Percentiles rank a stretch among this genome's conserved stretches.
phyloP scores from a whole-genome alignment of 2,113 vertebrate species.

The Festucalex cinctus region DNA sequence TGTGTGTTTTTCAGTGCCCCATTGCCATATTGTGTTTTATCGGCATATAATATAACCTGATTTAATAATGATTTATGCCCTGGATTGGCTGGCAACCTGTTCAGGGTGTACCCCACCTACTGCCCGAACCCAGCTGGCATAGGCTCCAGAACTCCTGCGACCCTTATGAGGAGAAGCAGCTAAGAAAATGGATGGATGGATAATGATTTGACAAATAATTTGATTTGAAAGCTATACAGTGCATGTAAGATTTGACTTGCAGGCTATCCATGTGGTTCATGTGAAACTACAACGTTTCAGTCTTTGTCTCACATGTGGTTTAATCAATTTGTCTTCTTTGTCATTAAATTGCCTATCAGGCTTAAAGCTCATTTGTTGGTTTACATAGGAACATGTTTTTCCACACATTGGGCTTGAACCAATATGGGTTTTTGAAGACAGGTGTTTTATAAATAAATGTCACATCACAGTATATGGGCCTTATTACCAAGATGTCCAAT shows the following conservation, averaged over 20 bases:
- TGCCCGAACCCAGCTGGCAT: no score
- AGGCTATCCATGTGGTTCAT: conserved; percentile 73
- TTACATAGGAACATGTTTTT: conserved; percentile 20
- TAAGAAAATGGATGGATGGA: no score
- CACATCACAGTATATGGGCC: background rate
- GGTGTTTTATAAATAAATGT: background rate
- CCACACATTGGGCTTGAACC: conserved; percentile 32
- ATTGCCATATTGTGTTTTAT: no score
- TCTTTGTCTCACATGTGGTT: conserved; percentile 55
- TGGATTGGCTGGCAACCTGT: no score
- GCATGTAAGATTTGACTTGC: conserved; percentile 17
- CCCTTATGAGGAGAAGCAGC: no score
- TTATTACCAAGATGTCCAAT: background rate
- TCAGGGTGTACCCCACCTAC: no score
- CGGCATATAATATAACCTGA: no score
- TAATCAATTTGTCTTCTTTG: conserved; percentile 67
- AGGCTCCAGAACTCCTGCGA: no score
- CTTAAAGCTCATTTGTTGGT: conserved; percentile 40
- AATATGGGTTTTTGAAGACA: conserved; percentile 28
- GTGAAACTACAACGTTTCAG: conserved; percentile 93
- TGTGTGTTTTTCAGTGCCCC: background rate
- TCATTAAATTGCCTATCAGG: conserved; percentile 44
- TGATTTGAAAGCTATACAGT: conserved; percentile 17
- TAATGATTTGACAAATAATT: background rate
- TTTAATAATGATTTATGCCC: background rate